A percentile compares a stretch with the other conserved stretches of the same genome.
phyloP scores from a whole-genome alignment of 2,888 invertebrate genomes.

The Pristionchus mayeri region DNA sequence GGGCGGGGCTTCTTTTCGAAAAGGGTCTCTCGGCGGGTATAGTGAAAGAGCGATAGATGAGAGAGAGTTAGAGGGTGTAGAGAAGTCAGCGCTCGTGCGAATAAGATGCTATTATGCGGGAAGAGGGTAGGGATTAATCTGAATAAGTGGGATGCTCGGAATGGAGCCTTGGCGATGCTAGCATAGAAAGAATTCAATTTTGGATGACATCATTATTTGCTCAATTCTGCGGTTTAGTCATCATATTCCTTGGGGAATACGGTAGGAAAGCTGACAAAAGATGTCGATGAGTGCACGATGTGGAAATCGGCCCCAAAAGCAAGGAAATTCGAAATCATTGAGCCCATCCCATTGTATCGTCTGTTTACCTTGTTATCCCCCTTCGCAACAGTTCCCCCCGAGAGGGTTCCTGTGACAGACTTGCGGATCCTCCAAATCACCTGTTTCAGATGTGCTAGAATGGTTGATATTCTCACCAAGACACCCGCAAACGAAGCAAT shows the following conservation, averaged over 20 bases:
- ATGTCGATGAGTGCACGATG: neutral
- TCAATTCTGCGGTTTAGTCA: neutral
- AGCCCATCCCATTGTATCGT: neutral
- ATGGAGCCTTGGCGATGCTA: neutral
- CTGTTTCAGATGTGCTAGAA: conserved; percentile 45
- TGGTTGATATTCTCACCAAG: conserved; percentile 48
- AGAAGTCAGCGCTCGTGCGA: neutral
- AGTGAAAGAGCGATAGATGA: neutral
- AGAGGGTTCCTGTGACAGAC: neutral
- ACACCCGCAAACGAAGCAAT: neutral
- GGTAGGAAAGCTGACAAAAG: neutral
- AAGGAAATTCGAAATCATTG: neutral
- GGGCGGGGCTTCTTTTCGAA: conserved; percentile 21
- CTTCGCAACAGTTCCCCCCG: neutral
- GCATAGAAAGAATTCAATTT: neutral
- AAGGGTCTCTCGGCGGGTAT: conserved; percentile 3
- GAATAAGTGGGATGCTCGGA: neutral
- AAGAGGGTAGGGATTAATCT: neutral
- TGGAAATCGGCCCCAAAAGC: conserved; percentile 12
- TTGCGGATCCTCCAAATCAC: neutral
- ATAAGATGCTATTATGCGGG: neutral
- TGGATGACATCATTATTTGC: conserved; percentile 12
- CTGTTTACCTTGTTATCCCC: neutral
- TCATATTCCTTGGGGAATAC: neutral
- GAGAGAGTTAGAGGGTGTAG: neutral